Evolutionary conservation across 2,888 invertebrate genomes (phyloP).

Genomic region (Yponomeuta sedellus): DNA sequence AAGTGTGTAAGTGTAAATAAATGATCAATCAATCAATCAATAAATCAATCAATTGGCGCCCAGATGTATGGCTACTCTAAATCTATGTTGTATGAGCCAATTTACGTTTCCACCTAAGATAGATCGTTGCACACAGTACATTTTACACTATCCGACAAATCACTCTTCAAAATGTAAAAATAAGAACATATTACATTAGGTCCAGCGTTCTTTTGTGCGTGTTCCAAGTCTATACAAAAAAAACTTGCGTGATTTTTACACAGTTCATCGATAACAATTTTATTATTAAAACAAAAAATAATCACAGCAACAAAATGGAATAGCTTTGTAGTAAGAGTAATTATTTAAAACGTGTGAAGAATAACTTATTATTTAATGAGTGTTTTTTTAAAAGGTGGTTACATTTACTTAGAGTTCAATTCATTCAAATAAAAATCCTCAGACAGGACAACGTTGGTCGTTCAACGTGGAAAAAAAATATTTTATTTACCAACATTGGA

Average conservation of each 20-base stretch:
- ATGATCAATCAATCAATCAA: no score
- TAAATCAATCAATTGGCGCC: no score
- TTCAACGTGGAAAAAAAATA: background rate
- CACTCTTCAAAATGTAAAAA: background rate
- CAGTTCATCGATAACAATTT: background rate
- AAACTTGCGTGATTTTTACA: background rate
- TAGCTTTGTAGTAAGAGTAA: conserved; percentile 6
- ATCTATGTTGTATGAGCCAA: no score
- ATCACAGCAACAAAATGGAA: conserved; percentile 14
- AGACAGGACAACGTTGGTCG: background rate
- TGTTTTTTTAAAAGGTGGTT: background rate
- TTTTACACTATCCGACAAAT: no score
- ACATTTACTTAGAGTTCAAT: background rate
- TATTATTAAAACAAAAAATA: conserved; percentile 4
- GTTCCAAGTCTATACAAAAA: background rate
- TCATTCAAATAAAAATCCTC: background rate
- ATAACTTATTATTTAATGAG: background rate
- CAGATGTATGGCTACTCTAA: no score
- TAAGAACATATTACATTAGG: background rate
- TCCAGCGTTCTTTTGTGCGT: background rate
- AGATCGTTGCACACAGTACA: no score
- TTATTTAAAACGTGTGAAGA: background rate
- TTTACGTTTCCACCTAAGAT: no score
- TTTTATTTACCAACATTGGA: background rate
- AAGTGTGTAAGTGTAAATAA: no score